Conservation (phyloP, 2,113 vertebrate species). For the Marmota flaviventris region DNA sequence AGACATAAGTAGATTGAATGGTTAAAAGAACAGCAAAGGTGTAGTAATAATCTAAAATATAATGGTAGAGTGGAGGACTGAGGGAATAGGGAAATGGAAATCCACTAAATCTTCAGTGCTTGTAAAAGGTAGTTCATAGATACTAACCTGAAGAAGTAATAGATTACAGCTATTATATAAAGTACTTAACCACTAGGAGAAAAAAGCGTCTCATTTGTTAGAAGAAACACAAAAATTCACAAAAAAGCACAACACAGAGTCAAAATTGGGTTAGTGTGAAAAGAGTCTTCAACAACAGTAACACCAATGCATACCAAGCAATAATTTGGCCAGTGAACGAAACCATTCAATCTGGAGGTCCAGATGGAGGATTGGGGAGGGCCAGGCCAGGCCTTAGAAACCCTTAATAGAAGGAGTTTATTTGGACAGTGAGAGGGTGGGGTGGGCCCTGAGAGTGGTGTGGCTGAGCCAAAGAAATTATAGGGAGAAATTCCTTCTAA, state of each 20-base stretch:
- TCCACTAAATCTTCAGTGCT: neutral
- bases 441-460: neutral
- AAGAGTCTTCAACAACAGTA: neutral
- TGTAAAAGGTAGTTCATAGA: neutral
- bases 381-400: neutral
- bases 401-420: neutral
- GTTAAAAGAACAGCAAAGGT: neutral
- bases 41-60: neutral
- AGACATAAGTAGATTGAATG: neutral
- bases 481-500: neutral
- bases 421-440: neutral
- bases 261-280: neutral
- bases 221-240: neutral
- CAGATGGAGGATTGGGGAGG: neutral
- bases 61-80: neutral
- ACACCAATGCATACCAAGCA: neutral
- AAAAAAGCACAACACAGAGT: neutral
- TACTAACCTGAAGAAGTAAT: neutral
- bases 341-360: neutral
- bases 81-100: neutral
- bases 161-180: neutral
- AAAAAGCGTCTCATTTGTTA: neutral
- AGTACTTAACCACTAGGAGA: neutral
- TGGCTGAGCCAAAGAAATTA: neutral
- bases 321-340: neutral